Base-by-base conservation (phyloP, 2,113 vertebrate genomes). In the Pitta sordida region DNA sequence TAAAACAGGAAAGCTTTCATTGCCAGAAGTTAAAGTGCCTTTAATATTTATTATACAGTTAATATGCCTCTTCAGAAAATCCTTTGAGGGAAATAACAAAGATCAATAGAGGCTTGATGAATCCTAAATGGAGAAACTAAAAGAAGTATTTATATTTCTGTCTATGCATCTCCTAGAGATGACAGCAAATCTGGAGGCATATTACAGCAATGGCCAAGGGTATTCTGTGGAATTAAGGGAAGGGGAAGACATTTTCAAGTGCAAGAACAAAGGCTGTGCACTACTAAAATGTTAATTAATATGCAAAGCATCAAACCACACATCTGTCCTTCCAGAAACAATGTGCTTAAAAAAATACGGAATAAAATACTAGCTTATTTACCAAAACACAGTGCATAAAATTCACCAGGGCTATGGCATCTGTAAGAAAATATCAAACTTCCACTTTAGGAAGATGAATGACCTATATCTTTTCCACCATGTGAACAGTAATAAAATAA, bases 41-140 rank as follows among this genome's bases (percentile, higher is more conserved):
- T 95, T 95, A 96, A 96, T 97, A 96, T 97, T 97, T 96, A 97
- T 96, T 95, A 84, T 80, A 80, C 78, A 82, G 79, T 92, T 96
- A 96, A 97, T 92, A 85, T 75, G 65, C 88, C 94, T 95, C 96
- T 96, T 82, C 79, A 90, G 84, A 84, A 95, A 96, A 77, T 84
- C 93, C 95, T 96, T 93, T 83, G 95, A 96, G 95, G 79, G 77
- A 93, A 96, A 88, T 95, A 95, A 81, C 74, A 75, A 82, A 94
- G 88, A 97, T 97, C 95, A 96, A 95, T 95, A 93, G 59, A 94
- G 58, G 20, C 59, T 53, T 96, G 90, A 94, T 84, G 88, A 94
- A 94, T 83, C 94, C 74, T 91, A 95, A 96, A 94, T 91, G 93
- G 77, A 91, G 90, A 95, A 97, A 96, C 88, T 95, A 94, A 96